Evolutionary conservation across 1,140 invertebrate genomes (phyloP).

Genomic region (honey bee (Apis mellifera)): Amel_HAv3.1 CM009935.2:3377501-3378000

Average conservation of each 20-base stretch:
- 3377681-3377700: constrained; percentile 49
- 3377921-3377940: too few species aligned
- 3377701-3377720: constrained; percentile 34
- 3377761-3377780: constrained; percentile 34
- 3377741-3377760: constrained; percentile 20
- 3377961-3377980: background rate
- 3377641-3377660: constrained; percentile 31
- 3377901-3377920: background rate
- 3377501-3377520: constrained; percentile 7
- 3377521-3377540: constrained; percentile 70
- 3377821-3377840: background rate
- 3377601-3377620: constrained; percentile 69
- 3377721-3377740: constrained; percentile 9
- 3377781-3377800: constrained; percentile 30
- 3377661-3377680: constrained; percentile 35
- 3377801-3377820: constrained; percentile 28
- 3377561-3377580: constrained; percentile 75
- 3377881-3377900: background rate
- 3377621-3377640: constrained; percentile 69
- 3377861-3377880: background rate
- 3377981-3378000: too few species aligned
- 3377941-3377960: background rate
- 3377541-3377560: constrained; percentile 75
- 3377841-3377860: constrained; percentile 17
- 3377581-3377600: constrained; percentile 62